These are phyloP conservation scores for Coleophora deauratella DNA, from an alignment of 2,888 invertebrate species.

Conservation along the genomic window DNA sequence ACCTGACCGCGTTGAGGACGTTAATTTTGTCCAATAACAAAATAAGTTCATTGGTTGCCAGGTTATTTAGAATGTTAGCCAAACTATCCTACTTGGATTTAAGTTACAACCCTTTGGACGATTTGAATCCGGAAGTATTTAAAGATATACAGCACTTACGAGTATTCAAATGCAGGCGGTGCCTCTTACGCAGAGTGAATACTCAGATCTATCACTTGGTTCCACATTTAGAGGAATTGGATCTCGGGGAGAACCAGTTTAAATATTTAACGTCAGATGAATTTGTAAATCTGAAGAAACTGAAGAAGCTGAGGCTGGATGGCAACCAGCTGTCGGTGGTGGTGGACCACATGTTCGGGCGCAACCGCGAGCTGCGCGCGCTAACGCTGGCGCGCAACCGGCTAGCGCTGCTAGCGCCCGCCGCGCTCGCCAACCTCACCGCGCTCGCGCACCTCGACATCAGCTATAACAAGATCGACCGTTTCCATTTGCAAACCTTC, in stretches of 20 bases:
- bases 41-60: conserved; percentile 79
- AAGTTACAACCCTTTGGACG: conserved; percentile 82
- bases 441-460: conserved; percentile 81
- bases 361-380: conserved; percentile 67
- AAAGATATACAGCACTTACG: conserved; percentile 83
- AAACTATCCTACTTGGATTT: conserved; percentile 82
- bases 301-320: conserved; percentile 79
- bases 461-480: conserved; percentile 82
- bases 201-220: conserved; percentile 85
- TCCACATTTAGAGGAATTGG: conserved; percentile 81
- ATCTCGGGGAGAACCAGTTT: conserved; percentile 84
- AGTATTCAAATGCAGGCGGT: conserved; percentile 81
- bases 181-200: conserved; percentile 82
- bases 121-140: conserved; percentile 85
- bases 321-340: conserved; percentile 86
- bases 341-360: conserved; percentile 80
- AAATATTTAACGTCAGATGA: conserved; percentile 83
- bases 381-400: conserved; percentile 81
- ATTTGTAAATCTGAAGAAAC: conserved; percentile 78
- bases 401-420: conserved; percentile 81
- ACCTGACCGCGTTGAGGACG: conserved; percentile 79
- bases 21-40: conserved; percentile 80
- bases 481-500: conserved; percentile 77
- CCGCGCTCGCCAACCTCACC: conserved; percentile 82
- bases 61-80: conserved; percentile 82